Evolutionary conservation across 2,888 invertebrate species (phyloP), one percentile per base, ranked within the genome.

Genomic region (Oeneis ivallda): DNA sequence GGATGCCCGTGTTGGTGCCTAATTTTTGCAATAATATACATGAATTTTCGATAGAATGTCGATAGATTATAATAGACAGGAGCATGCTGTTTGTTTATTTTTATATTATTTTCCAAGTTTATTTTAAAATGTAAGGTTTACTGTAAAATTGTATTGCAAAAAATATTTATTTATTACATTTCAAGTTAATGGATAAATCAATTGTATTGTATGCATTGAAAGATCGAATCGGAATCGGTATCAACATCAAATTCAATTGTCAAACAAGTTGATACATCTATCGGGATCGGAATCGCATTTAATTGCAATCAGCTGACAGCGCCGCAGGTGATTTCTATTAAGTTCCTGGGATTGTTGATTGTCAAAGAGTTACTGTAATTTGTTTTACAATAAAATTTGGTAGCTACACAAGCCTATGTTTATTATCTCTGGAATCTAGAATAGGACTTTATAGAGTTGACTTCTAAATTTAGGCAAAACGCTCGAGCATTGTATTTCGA

Each of bases 221-320:
- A 62, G 43, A 53, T 34, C 43, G 62, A n/a, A 62, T 53, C 15
- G n/a, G 17, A 62, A 45, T 54, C 45, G 34, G 34, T 54, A 34
- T 62, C 26, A 52, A 53, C 32, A 58, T 58, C 7, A 15, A 58
- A 58, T 45, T 58, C 58, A 17, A 58, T 34, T 45, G 58, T 56
- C 56, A 41, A 58, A 58, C 58, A 58, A 58, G 15, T 47, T 58
- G 58, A 58, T 58, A 57, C 45, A 34, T 47, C 47, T 49, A 49
- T 60, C 59, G 19, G 59, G 37, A 49, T 59, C 49, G 34, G 39
- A 60, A 49, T 60, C 39, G 39, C 37, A 49, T 60, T 47, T 17
- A 60, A 62, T 65, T 65, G 53, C 65, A 67, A 67, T 68, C 65
- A 68, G 57, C 66, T 68, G 68, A 68, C 66, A 68, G 63, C 45